A percentile compares a stretch with the other conserved stretches of the same genome.
Conservation (phyloP, 1,140 invertebrate species). For the Diuraphis noxia region DNA sequence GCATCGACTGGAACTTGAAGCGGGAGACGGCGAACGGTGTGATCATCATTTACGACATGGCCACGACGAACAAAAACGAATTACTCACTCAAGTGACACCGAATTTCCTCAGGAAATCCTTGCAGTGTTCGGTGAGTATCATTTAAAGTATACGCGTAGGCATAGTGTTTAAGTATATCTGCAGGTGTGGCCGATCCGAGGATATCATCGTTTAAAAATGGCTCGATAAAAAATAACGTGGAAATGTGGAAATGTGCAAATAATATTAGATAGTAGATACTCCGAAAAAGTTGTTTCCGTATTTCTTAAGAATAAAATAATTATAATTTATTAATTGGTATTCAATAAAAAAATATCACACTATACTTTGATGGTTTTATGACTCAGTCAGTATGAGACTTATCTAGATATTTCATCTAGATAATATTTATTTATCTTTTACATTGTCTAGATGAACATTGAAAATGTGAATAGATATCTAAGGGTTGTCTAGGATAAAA, state of each 20-base stretch:
- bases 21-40: neutral
- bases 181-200: neutral
- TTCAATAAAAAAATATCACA: no score
- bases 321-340: no score
- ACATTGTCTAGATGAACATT: neutral
- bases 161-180: neutral
- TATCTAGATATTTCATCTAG: no score
- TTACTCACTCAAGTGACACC: constrained; percentile 19
- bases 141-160: neutral
- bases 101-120: constrained; percentile 24
- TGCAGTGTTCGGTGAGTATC: constrained; percentile 17
- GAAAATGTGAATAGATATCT: no score
- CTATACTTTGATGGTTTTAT: no score
- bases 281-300: neutral
- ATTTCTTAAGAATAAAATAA: no score
- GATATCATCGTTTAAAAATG: neutral
- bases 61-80: constrained; percentile 28
- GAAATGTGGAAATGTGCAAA: neutral
- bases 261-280: no score
- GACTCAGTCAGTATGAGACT: no score
- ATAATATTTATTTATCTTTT: no score
- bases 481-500: no score
- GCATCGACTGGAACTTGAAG: constrained; percentile 28
- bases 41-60: constrained; percentile 39
- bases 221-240: neutral